A percentile compares a stretch with the other conserved stretches of the same genome.
Conservation (phyloP, 2,888 invertebrate species). For the Pyrocoelia pectoralis region DNA sequence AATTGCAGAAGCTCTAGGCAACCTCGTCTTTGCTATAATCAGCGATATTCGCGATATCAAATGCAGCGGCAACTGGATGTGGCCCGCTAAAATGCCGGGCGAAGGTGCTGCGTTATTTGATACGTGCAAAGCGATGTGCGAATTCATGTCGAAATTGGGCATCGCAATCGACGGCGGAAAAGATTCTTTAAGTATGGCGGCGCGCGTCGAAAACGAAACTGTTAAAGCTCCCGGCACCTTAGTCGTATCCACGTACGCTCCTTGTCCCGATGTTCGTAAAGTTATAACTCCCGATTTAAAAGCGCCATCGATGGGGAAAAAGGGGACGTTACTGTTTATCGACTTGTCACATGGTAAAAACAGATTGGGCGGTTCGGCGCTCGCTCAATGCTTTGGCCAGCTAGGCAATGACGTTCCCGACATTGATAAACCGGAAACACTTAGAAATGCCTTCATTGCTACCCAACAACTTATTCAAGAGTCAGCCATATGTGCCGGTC, state of each 20-base stretch:
- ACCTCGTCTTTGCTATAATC: constrained; percentile 81
- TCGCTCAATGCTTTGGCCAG: constrained; percentile 90
- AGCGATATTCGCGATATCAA: constrained; percentile 84
- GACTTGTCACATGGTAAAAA: constrained; percentile 77
- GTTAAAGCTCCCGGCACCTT: constrained; percentile 87
- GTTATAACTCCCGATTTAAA: constrained; percentile 93
- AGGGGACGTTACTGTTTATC: constrained; percentile 78
- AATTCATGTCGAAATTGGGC: constrained; percentile 80
- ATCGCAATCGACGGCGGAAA: constrained; percentile 94
- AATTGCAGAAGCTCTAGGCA: constrained; percentile 92
- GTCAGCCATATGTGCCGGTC: constrained; percentile 79
- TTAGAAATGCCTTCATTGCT: constrained; percentile 80
- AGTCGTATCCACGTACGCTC: constrained; percentile 96
- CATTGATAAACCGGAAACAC: constrained; percentile 71
- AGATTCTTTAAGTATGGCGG: constrained; percentile 97
- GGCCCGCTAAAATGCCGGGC: constrained; percentile 94
- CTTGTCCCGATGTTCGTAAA: constrained; percentile 88
- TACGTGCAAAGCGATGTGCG: constrained; percentile 90
- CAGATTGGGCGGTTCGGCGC: constrained; percentile 89
- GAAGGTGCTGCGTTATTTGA: constrained; percentile 89
- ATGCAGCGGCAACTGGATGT: constrained; percentile 99
- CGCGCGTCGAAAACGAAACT: constrained; percentile 75
- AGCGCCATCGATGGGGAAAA: constrained; percentile 66
- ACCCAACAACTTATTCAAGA: constrained; percentile 86
- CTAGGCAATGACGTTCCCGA: constrained; percentile 81